Evolutionary conservation across 2,888 invertebrate species (phyloP), one percentile per base, ranked within the genome.

Genomic region (Zhuqinia jingwanae): DNA sequence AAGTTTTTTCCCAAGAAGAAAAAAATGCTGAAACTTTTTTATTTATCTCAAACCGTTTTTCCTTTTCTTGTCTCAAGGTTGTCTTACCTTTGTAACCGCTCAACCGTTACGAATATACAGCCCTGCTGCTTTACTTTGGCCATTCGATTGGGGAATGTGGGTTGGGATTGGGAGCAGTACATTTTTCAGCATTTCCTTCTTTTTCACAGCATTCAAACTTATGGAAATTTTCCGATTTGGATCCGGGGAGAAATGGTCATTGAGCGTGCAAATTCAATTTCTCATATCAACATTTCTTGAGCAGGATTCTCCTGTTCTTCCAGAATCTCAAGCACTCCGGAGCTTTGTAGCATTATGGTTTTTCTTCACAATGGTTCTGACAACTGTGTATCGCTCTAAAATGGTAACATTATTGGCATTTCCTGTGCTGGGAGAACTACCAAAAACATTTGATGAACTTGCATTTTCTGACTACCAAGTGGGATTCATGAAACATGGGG

Each of bases 401-500:
- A 56, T 89, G 63, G 83, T 83, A 5, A 70, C 78, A 22, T 36
- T 89, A 8, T 47, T 89, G 15, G 89, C 89, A 45, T 89, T 89
- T 76, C 89, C 89, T 13, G 65, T 89, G 1, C 42, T 87, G 1
- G 83, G 65, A 15, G 17, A 42, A 27, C 65, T 89, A 1, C 89
- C 89, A 17, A 58, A 56, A 36, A 83, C 82, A 15, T 89, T 89
- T 70, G 89, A 87, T 15, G 60, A 89, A 36, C 76, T 87, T 15
- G 75, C 87, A n/a, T 83, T 83, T 78, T 87, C 87, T 0, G 63
- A 53, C 8, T 79, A 82, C 17, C 15, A 82, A 82, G 85, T 89
- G 6, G 87, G 87, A 2, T 89, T 89, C 65, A 89, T 89, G 85
- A 89, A 89, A 42, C 89, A 89, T 53, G 89, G 89, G 1, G 89